Conservation (phyloP, 2,797 vertebrate genomes). For the Enteromius unitaeniatus region DNA sequence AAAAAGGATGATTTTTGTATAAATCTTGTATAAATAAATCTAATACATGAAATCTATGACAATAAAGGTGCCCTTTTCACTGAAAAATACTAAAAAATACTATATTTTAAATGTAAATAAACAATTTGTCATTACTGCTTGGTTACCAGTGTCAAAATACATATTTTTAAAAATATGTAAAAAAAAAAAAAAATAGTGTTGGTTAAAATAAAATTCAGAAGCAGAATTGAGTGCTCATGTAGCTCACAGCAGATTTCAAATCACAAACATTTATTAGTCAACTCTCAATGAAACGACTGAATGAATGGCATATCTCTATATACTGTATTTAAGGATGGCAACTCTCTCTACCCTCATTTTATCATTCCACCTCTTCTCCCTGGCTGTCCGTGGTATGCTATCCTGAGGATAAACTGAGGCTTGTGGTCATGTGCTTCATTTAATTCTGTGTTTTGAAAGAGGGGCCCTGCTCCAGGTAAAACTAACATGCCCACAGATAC, state of each 20-base stretch:
- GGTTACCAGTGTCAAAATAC: background rate
- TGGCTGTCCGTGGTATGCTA: constrained; percentile 39
- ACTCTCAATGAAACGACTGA: background rate
- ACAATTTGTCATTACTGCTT: background rate
- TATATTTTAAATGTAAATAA: background rate
- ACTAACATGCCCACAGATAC: constrained; percentile 34
- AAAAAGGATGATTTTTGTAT: background rate
- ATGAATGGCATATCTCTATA: background rate
- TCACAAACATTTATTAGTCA: background rate
- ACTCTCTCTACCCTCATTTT: background rate
- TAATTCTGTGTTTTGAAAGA: constrained; percentile 39
- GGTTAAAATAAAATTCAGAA: background rate
- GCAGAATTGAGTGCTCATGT: background rate
- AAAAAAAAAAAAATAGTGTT: too few relatives aligned
- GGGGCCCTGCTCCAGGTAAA: constrained; percentile 23
- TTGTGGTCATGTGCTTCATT: constrained; percentile 12
- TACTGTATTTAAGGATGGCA: background rate
- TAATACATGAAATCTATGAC: background rate
- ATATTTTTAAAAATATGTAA: too few relatives aligned
- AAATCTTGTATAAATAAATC: background rate
- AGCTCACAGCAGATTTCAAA: background rate
- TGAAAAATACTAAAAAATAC: background rate
- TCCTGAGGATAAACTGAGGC: constrained; percentile 28
- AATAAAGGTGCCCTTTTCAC: background rate
- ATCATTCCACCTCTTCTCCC: background rate